phyloP scores from a whole-genome alignment of 1,140 invertebrate genomes.

The Eufriesea mexicana region DNA sequence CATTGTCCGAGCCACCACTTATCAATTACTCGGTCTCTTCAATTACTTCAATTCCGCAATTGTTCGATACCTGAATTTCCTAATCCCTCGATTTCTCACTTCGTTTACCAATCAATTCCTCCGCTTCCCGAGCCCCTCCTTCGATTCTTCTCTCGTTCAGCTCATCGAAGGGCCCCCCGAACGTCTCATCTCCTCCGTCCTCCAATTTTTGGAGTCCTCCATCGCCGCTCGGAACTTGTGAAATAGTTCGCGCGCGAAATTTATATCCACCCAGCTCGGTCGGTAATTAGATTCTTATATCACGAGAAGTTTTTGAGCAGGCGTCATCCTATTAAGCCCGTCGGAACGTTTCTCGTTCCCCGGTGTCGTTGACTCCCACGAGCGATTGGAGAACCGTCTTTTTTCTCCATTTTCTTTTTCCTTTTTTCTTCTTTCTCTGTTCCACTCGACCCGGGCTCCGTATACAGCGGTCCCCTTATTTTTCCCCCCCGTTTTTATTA shows the following conservation, averaged over 20 bases:
- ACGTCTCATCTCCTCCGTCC: neutral
- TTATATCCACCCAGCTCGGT: neutral
- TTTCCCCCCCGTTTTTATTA: neutral
- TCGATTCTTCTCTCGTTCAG: neutral
- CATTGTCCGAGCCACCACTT: neutral
- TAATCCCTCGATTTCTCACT: slow-evolving; percentile 6
- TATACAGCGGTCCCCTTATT: neutral
- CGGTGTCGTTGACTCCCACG: slow-evolving; percentile 30
- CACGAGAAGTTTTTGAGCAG: slow-evolving; percentile 32
- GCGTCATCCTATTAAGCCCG: slow-evolving; percentile 38
- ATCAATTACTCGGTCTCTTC: neutral
- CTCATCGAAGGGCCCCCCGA: neutral
- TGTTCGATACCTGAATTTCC: neutral
- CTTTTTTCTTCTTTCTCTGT: neutral
- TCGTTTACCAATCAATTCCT: slow-evolving; percentile 4
- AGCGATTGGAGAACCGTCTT: slow-evolving; percentile 9
- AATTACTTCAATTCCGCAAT: neutral
- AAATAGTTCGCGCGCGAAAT: slow-evolving; percentile 35
- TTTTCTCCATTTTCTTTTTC: neutral
- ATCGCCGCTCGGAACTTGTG: neutral
- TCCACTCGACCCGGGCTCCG: neutral
- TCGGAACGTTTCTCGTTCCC: slow-evolving; percentile 7
- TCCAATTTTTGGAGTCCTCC: neutral
- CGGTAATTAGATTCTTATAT: slow-evolving; percentile 51
- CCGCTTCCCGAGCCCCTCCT: neutral